Evolutionary conservation across 2,113 vertebrate genomes (phyloP).

Genomic region (Eublepharis macularius): DNA sequence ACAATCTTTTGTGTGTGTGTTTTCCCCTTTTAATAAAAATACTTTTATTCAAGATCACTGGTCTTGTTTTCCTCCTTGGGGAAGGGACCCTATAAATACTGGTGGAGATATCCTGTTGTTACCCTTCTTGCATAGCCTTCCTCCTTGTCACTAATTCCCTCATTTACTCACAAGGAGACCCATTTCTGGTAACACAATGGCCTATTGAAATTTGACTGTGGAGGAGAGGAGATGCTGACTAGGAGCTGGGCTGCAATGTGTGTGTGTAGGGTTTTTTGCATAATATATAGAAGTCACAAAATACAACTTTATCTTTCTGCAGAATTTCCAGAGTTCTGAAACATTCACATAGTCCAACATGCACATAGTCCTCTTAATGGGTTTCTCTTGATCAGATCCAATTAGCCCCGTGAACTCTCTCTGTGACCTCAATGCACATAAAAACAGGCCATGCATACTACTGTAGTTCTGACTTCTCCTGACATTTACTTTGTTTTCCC

Average conservation of each 20-base stretch:
- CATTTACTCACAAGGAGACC: too few species aligned
- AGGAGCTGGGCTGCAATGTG: too few species aligned
- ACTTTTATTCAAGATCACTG: too few species aligned
- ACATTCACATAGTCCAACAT: neutral
- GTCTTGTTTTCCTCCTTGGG: too few species aligned
- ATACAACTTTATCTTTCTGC: neutral
- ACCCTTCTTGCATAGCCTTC: too few species aligned
- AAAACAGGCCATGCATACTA: neutral
- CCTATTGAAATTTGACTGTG: neutral
- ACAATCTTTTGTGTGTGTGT: too few species aligned
- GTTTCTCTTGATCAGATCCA: conserved; percentile 7
- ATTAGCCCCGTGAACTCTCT: neutral
- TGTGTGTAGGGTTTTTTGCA: neutral
- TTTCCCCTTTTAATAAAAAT: too few species aligned
- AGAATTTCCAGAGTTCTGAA: neutral
- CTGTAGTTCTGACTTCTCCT: too few species aligned
- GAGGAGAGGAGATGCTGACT: neutral
- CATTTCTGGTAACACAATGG: neutral
- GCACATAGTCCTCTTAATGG: neutral
- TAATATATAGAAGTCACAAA: neutral
- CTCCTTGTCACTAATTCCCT: too few species aligned
- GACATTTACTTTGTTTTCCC: neutral
- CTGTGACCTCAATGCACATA: neutral
- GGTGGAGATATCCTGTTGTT: too few species aligned
- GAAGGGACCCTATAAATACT: too few species aligned